Evolutionary conservation across 2,113 vertebrate species (phyloP).

Genomic region (Channa argus): DNA sequence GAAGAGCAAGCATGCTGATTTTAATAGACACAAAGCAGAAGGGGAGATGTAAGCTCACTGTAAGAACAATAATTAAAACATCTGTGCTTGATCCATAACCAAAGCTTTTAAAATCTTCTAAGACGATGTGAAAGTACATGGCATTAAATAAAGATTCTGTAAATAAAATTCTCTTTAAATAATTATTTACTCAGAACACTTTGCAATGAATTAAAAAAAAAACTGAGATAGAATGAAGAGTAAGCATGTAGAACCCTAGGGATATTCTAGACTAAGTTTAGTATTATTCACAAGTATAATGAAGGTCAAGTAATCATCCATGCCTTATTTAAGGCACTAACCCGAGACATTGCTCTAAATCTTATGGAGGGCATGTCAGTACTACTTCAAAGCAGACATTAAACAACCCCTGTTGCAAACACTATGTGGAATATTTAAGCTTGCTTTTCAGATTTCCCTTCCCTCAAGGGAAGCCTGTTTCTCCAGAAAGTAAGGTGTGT

Average conservation of each 20-base stretch:
- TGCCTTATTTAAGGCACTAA: constrained; percentile 12
- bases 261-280: too few relatives aligned
- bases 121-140: constrained; percentile 43
- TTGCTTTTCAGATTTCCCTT: neutral
- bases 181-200: constrained; percentile 56
- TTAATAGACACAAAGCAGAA: constrained; percentile 26
- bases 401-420: constrained; percentile 21
- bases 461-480: too few relatives aligned
- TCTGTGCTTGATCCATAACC: constrained; percentile 40
- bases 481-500: too few relatives aligned
- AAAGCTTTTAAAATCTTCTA: constrained; percentile 35
- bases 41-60: neutral
- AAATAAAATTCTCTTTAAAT: constrained; percentile 62
- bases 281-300: constrained; percentile 2
- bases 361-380: neutral
- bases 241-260: neutral
- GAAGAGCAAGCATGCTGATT: constrained; percentile 32
- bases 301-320: constrained; percentile 5
- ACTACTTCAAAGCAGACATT: neutral
- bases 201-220: constrained; percentile 44
- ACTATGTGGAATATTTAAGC: neutral
- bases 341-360: neutral
- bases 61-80: constrained; percentile 51
- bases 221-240: neutral
- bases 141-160: constrained; percentile 66